Base-by-base conservation (phyloP, 2,113 vertebrate genomes). In the Amphiprion ocellaris region DNA sequence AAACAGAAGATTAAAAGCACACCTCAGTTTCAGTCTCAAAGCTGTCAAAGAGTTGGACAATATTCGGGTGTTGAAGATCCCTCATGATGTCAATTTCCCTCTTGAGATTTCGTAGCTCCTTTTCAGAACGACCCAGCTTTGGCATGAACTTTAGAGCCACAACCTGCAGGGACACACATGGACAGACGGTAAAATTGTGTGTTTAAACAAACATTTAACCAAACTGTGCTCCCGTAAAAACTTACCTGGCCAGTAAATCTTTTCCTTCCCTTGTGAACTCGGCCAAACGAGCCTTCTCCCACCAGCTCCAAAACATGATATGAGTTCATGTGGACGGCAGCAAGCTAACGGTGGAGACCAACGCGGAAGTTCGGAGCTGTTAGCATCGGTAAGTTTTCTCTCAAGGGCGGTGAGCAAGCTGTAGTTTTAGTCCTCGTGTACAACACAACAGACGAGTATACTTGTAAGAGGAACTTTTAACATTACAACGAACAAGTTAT, bases 61-160 rank as follows among this genome's bases (percentile, higher is more conserved):
- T 97, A 79, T 99, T 97, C 54, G 98, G 97, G 61, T 99, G 98
- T 30, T 91, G 90, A 30, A 99, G 95, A 12, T 92, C 95, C 30
- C 95, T 95, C 97, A 99, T 96, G 49, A 99, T 99, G 66, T 98
- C 97, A 69, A 99, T 99, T 85, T 99, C 98, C 53, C 92, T 93
- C 53, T 95, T 96, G 26, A 99, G 92, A 76, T 94, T 96, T 64
- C 91, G 96, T 15, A 99, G 93, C 83, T 99, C 98, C 85, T 97
- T 98, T 54, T 98, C 95, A 19, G 97, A 97, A 0, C 96, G 95
- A 5, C 96, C 96, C 67, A 97, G 68, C 82, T 99, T 99, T 6
- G 97, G 96, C 75, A 99, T 99, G 87, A 99, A 99, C 89, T 99
- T 99, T 54, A 99, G 91, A 24, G 98, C 98, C 74, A 99, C 97